phyloP scores from a whole-genome alignment of 2,797 vertebrate genomes.

The Pogoniulus pusillus region DNA sequence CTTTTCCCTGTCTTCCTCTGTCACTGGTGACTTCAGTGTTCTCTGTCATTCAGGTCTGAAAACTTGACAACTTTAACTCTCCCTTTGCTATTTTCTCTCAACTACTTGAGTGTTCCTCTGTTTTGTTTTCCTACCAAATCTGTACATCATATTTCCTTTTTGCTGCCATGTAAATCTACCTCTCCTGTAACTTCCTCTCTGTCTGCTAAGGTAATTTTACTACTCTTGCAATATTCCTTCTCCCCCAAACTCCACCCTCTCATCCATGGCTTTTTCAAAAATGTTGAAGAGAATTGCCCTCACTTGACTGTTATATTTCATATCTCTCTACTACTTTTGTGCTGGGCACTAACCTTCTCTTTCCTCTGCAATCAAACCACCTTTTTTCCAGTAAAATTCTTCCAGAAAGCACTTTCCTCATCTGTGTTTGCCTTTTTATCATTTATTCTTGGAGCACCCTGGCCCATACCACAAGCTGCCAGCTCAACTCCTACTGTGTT shows the following conservation, averaged over 20 bases:
- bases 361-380: neutral
- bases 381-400: neutral
- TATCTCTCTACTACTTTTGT: neutral
- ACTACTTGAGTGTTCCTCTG: neutral
- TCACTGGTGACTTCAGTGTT: neutral
- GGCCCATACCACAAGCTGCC: neutral
- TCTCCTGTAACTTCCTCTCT: neutral
- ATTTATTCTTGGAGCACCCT: neutral
- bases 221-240: neutral
- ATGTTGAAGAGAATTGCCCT: neutral
- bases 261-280: neutral
- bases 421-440: neutral
- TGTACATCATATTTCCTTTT: neutral
- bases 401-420: neutral
- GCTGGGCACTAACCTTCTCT: neutral
- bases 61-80: neutral
- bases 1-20: neutral
- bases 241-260: neutral
- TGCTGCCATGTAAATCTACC: neutral
- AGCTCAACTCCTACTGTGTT: constrained; percentile 26
- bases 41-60: neutral
- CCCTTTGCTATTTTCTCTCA: neutral
- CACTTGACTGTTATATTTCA: neutral
- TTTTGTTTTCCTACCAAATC: neutral
- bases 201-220: neutral